A percentile compares a stretch with the other conserved stretches of the same genome.
Evolutionary conservation across 2,113 vertebrate genomes (phyloP).

Genomic region (Etia nguti): DNA sequence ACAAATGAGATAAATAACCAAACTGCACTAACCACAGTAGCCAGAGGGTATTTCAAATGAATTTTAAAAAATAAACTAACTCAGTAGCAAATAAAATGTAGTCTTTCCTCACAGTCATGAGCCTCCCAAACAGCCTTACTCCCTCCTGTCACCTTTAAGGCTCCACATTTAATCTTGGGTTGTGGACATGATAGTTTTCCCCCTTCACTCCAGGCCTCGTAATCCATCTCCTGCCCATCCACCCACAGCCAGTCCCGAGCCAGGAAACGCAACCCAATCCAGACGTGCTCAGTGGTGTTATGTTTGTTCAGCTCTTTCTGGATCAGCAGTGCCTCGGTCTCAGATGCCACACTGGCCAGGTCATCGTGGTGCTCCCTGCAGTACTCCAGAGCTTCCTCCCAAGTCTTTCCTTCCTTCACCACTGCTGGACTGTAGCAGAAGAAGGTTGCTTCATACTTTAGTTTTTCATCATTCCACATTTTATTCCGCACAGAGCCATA

Average conservation of each 20-base stretch:
- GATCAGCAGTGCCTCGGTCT: slow-evolving; percentile 9
- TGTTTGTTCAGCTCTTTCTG: background rate
- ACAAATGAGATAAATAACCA: background rate
- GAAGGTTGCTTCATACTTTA: background rate
- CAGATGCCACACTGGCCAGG: slow-evolving; percentile 13
- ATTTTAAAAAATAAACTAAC: background rate
- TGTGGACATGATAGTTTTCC: background rate
- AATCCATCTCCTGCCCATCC: background rate
- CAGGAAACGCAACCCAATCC: background rate
- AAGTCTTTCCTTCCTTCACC: background rate
- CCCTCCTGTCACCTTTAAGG: background rate
- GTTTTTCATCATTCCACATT: background rate
- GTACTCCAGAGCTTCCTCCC: background rate
- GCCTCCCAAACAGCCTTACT: background rate
- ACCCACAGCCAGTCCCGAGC: background rate
- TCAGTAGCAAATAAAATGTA: background rate
- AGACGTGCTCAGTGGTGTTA: background rate
- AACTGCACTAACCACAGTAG: background rate
- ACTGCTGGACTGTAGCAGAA: rapidly evolving
- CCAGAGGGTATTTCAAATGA: background rate
- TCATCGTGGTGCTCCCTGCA: background rate
- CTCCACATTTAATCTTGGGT: background rate
- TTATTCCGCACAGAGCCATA: rapidly evolving
- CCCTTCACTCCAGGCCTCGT: rapidly evolving
- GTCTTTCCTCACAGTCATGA: background rate